phyloP scores from a whole-genome alignment of 2,113 vertebrate genomes.

The Apus apus region DNA sequence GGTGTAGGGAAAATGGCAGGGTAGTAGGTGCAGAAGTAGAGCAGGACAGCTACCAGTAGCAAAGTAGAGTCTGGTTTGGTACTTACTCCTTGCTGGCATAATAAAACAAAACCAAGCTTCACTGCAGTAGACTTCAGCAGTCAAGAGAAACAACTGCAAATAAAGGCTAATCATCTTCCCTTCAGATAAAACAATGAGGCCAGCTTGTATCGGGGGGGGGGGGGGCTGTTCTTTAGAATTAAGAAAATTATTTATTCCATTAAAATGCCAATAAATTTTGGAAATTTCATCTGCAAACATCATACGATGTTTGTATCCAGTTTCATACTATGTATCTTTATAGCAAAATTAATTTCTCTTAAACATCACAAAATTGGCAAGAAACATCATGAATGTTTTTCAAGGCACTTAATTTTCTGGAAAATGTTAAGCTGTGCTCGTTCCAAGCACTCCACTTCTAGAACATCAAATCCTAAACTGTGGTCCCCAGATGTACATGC shows the following conservation, averaged over 20 bases:
- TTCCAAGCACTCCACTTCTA: not conserved
- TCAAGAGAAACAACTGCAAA: not conserved
- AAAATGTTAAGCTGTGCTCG: not conserved
- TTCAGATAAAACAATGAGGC: not conserved
- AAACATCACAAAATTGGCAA: not conserved
- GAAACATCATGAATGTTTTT: not conserved
- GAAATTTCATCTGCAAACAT: not conserved
- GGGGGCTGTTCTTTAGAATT: not conserved
- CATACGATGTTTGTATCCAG: not conserved
- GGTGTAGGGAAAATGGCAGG: not conserved
- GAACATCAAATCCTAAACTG: not conserved
- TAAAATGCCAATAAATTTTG: not conserved
- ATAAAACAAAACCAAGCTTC: not conserved
- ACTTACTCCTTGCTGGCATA: not conserved
- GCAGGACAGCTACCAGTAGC: not conserved
- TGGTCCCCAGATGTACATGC: accelerated
- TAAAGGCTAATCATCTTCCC: not conserved
- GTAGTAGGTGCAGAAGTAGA: not conserved
- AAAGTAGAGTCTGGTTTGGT: not conserved
- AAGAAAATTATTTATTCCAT: not conserved
- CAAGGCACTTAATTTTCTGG: not conserved
- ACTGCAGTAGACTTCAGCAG: not conserved
- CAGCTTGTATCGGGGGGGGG: not conserved
- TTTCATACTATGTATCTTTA: not conserved
- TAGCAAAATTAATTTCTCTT: not conserved